Evolutionary conservation across 2,113 vertebrate species (phyloP), one percentile per base, ranked within the genome.

Genomic region (Ahaetulla prasina): DNA sequence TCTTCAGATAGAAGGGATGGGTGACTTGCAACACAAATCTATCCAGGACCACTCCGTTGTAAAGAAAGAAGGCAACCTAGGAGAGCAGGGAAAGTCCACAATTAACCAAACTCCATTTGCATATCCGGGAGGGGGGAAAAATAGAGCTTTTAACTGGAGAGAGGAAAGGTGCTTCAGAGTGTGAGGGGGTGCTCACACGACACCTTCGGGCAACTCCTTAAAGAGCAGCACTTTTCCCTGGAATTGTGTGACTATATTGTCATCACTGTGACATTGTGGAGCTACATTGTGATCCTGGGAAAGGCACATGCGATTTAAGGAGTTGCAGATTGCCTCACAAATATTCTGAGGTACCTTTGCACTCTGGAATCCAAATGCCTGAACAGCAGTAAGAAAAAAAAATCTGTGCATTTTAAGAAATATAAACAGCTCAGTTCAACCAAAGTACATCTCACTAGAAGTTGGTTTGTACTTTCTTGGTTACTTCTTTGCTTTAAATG

Each of bases 1-100:
- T 98, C 97, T 99, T 98, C 92, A 99, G 95, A 96, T 99, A 99
- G 11, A 96, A 97, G 0, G 99, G 98, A 11, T 99, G 99, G 57
- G 98, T 99, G 18, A 99, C 99, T 96, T 99, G 99, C 88, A 99
- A 98, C 90, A 99, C 98, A 96, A 99, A 98, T 23, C 98, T 98
- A 93, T 98, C 98, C 97, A 99, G 95, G 4, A 98, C 97, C 92
- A 99, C 96, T 45, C 99, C 99, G 0, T 99, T 99, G 95, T 99
- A 99, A 96, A 99, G 97, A 97, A 99, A 99, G 95, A 99, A 98
- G 60, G 98, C 98, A 92, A 99, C 98, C 99, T 99, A 95, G 85
- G 94, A 90, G 45, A 96, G 50, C 88, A 93, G 84, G 57, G 63
- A 93, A 25, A 96, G 94, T 91, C 1, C 80, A 89, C 85, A 43